Evolutionary conservation across 2,113 vertebrate genomes (phyloP), one percentile per base, ranked within the genome.

Genomic region (Serilophus lunatus): DNA sequence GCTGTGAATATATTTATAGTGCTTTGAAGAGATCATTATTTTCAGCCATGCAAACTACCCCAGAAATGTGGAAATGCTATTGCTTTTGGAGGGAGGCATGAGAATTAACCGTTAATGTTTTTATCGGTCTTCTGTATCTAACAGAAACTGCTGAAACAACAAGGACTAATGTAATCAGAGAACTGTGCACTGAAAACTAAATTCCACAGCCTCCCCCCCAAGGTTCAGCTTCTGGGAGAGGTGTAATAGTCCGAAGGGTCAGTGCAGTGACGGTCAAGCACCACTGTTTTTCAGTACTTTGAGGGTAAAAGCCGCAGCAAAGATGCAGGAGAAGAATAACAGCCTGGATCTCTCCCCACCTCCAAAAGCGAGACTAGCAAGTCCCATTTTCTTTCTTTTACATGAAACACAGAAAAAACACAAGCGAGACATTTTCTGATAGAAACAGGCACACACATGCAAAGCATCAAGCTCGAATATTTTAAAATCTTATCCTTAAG

Each of bases 351-450:
- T 77, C 86, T 88, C 81, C 86, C 63, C 25, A 50, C 94, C 96
- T 93, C 95, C 94, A 94, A 95, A 96, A 95, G 92, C 49, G 74
- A 75, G 64, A 90, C 25, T 65, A 95, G 94, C 93, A 94, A 94
- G 77, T 83, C 69, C 77, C 76, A 76, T 88, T 82, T 96, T 95
- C 79, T 78, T 89, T 78, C 59, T 40, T 95, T 91, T 95, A 95
- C 93, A 92, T 81, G 92, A 96, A 94, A 96, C 95, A 96, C 3
- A 33, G 89, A 92, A 97, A 97, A 96, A 93, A 94, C 96, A 97
- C 87, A 92, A 95, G 90, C 23, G 88, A 97, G 95, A 95, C 95
- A 95, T 85, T 74, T 94, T 93, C 64, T 79, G 83, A 94, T 93
- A 94, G 90, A 96, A 95, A 92, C 80, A 96, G 88, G 81, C 54